Conservation (phyloP, 2,888 invertebrate genomes). For the Parasteatoda lunata region DNA sequence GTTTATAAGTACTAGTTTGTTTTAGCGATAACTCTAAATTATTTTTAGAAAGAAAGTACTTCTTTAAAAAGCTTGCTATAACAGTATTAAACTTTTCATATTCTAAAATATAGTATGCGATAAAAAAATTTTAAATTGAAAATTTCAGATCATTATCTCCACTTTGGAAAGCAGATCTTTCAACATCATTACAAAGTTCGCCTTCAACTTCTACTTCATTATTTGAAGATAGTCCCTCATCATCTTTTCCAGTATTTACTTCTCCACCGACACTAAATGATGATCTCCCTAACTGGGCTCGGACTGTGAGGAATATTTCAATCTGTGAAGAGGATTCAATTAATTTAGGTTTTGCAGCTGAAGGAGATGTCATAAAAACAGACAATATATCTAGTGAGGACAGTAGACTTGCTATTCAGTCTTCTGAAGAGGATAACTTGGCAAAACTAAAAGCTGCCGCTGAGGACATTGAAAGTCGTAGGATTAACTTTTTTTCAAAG, state of each 20-base stretch:
- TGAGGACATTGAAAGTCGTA: conserved; percentile 34
- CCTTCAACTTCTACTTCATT: background rate
- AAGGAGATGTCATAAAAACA: background rate
- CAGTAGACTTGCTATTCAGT: conserved; percentile 13
- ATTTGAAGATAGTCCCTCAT: background rate
- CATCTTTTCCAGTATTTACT: background rate
- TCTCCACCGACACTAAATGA: background rate
- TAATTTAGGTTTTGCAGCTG: background rate
- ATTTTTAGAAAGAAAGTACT: no score
- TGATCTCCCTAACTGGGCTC: conserved; percentile 51
- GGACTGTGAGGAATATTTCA: background rate
- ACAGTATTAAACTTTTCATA: no score
- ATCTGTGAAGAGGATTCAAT: background rate
- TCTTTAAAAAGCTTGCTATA: no score
- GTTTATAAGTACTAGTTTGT: no score
- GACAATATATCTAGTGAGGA: conserved; percentile 12
- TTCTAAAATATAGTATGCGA: no score
- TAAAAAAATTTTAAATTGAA: background rate
- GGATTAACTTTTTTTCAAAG: no score
- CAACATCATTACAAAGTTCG: background rate
- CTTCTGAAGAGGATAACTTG: conserved; percentile 42
- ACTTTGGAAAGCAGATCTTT: background rate
- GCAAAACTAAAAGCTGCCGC: conserved; percentile 33
- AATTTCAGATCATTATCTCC: conserved; percentile 8
- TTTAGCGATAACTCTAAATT: no score